Conservation (phyloP, 2,113 vertebrate genomes). For the Arvicanthis niloticus region DNA sequence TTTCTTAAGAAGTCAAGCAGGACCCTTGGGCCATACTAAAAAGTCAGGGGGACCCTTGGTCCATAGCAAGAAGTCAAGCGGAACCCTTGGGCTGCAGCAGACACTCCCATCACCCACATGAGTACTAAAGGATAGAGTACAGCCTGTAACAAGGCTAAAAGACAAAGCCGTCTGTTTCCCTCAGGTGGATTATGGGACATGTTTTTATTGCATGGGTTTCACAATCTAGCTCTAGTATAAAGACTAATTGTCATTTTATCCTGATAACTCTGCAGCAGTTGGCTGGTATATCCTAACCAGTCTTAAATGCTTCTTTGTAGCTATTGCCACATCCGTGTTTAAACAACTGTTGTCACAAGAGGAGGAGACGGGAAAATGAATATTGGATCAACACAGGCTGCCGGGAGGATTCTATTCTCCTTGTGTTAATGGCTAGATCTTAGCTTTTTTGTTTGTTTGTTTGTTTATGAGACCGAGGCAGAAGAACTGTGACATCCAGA, state of each 20-base stretch:
- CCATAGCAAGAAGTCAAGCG: not conserved
- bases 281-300: not conserved
- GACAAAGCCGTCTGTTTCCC: slow-evolving; percentile 1
- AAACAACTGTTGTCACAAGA: not conserved
- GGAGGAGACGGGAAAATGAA: not conserved
- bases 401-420: not conserved
- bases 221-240: not conserved
- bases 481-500: not conserved
- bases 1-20: slow-evolving; percentile 12
- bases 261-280: slow-evolving; percentile 13
- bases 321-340: not conserved
- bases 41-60: not conserved
- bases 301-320: not conserved
- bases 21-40: not conserved
- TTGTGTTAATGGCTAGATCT: not conserved
- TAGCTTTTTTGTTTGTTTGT: not conserved
- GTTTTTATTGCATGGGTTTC: slow-evolving; percentile 34
- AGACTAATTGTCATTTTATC: slow-evolving; percentile 22
- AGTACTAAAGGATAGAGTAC: not conserved
- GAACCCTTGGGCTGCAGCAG: not conserved
- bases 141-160: not conserved
- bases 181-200: not conserved
- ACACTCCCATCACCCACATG: not conserved
- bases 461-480: not conserved
- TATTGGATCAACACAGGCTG: not conserved